Evolutionary conservation across 53 echinoderm and acorn worm genomes (phyloP), one percentile per base, ranked within the genome.

Genomic region (Paelopatides confundens): DNA sequence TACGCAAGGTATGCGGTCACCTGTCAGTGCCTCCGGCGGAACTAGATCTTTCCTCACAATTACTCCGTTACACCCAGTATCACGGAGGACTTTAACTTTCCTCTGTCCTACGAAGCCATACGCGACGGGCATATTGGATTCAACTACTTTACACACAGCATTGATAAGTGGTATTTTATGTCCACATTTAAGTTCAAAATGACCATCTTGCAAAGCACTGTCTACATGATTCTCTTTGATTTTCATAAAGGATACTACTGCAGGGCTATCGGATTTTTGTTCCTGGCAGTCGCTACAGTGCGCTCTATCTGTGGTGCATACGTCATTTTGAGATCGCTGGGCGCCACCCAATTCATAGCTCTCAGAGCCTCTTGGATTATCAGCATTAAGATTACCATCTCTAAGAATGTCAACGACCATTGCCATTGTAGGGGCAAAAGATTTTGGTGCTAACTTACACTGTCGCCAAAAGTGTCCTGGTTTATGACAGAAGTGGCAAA

Each of bases 1-100:
- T 11, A 82, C 82, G 38, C 71, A 87, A 15, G 53, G 18, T 18
- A 62, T 85, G 4, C 17, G 34, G 2, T 85, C 32, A 1, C 82
- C 88, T 13, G 85, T 85, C 30, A 77, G 40, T 1, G 39, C 54
- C 0, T 69, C 31, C 3, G 53, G 3, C 5, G 52, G 2, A 10
- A 91, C 82, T 4, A 87, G 35, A 14, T 8, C 28, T 14, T 32
- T 15, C 1, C 66, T 65, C 15, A 88, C 88, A 0, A 92, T 85
- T 1, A 92, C 85, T 31, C 85, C 88, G n/a, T 83, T 92, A 67
- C 88, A 88, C 1, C 92, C 92, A 24, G 77, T 88, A 82, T 92
- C 92, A 28, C 88, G 36, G 10, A 92, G 79, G n/a, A 85, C 78
- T 14, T 18, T 28, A n/a, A 88, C 88, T 40, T 35, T 64, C 1